Evolutionary conservation across 2,888 invertebrate species (phyloP).

Genomic region (Drosophila koepferae): DNA sequence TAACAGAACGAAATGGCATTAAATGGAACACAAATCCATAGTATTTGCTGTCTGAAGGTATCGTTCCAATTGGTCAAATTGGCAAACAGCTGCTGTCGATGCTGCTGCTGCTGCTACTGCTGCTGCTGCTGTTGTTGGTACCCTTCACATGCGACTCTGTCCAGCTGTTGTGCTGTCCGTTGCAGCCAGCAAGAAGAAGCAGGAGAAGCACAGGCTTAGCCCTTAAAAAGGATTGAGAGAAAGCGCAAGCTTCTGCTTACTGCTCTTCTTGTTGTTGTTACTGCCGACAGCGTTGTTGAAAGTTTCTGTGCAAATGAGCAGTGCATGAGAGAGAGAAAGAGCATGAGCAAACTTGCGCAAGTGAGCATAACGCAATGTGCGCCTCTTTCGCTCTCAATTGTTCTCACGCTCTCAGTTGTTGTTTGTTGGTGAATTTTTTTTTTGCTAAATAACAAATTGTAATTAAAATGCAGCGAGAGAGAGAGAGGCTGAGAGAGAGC

Average conservation of each 20-base stretch:
- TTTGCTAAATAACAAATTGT: constrained; percentile 46
- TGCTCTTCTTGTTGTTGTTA: constrained; percentile 13
- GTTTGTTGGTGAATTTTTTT: constrained; percentile 39
- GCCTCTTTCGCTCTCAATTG: constrained; percentile 36
- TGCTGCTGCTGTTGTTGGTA: constrained; percentile 36
- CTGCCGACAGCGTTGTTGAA: constrained; percentile 58
- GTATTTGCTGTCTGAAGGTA: not conserved
- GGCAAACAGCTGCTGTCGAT: constrained; percentile 47
- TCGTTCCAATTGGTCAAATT: constrained; percentile 37
- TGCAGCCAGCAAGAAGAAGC: constrained; percentile 17
- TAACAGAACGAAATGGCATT: constrained; percentile 13
- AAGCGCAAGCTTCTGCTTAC: constrained; percentile 10
- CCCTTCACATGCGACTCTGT: constrained; percentile 34
- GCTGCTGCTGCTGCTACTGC: constrained; percentile 55
- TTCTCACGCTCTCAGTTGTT: constrained; percentile 33
- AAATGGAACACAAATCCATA: not conserved
- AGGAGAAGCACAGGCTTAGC: constrained; percentile 2
- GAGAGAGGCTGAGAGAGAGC: not conserved
- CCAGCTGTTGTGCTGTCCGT: constrained; percentile 54
- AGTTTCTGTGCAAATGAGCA: constrained; percentile 36
- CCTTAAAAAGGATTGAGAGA: constrained; percentile 6
- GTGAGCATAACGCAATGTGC: not conserved
- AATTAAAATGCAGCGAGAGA: constrained; percentile 51
- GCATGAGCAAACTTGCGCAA: constrained; percentile 27
- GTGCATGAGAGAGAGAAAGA: not conserved